A percentile compares a stretch with the other conserved stretches of the same genome.
These are phyloP conservation scores for Aphelinus certus DNA, from an alignment of 1,140 invertebrate genomes.

Conservation along the genomic window DNA sequence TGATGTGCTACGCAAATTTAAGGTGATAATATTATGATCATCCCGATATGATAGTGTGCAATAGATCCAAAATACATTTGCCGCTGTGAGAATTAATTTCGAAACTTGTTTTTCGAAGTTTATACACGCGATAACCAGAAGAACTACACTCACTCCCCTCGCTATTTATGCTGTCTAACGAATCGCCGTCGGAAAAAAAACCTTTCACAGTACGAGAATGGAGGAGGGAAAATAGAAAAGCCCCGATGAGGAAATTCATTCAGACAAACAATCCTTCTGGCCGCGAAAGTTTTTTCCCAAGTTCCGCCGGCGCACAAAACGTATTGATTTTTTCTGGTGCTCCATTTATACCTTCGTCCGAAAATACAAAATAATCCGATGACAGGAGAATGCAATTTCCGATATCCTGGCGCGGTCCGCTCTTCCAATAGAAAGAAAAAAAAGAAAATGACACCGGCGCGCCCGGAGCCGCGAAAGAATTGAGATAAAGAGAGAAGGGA, in stretches of 20 bases:
- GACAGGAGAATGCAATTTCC: slow-evolving; percentile 40
- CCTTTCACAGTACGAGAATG: too few relatives aligned
- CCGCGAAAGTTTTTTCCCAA: not conserved
- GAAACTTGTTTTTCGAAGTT: too few relatives aligned
- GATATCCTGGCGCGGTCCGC: slow-evolving; percentile 22
- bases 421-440: slow-evolving; percentile 18
- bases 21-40: too few relatives aligned
- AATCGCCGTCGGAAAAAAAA: too few relatives aligned
- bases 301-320: not conserved
- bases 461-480: not conserved
- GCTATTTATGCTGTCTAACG: too few relatives aligned
- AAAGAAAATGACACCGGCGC: slow-evolving; percentile 3
- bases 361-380: slow-evolving; percentile 35
- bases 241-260: slow-evolving; percentile 9
- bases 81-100: too few relatives aligned
- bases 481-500: slow-evolving; percentile 5
- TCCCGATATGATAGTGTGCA: too few relatives aligned
- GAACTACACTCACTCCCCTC: too few relatives aligned
- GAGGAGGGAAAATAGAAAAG: not conserved
- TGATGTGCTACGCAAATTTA: too few relatives aligned
- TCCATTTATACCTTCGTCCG: not conserved
- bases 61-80: too few relatives aligned
- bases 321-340: slow-evolving; percentile 23
- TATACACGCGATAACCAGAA: too few relatives aligned
- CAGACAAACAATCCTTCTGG: slow-evolving; percentile 11